These are phyloP conservation scores for Phoebastria nigripes DNA, from an alignment of 2,797 vertebrate genomes.

Conservation along the genomic window DNA sequence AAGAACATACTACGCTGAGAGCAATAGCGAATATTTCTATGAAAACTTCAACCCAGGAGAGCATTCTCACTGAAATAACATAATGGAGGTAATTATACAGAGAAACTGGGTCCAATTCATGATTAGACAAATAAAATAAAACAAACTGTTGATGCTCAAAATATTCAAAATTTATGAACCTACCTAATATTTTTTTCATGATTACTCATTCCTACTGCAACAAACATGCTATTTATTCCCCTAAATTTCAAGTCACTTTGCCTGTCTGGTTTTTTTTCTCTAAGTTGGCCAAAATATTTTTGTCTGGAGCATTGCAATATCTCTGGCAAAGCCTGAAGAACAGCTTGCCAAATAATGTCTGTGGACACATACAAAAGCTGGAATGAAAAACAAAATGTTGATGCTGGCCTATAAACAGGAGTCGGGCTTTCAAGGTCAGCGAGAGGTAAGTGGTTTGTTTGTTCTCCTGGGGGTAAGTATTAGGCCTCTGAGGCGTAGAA, in stretches of 20 bases:
- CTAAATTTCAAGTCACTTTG: neutral
- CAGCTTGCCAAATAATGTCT: neutral
- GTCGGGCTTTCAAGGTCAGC: neutral
- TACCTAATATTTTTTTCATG: neutral
- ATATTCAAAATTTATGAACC: neutral
- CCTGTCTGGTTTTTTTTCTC: neutral
- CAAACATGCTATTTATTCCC: neutral
- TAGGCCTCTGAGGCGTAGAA: slow-evolving; percentile 16
- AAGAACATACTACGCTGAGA: neutral
- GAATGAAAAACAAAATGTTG: neutral
- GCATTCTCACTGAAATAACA: neutral
- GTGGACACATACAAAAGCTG: neutral
- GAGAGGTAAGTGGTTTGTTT: neutral
- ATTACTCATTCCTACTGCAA: neutral
- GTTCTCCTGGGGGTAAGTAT: neutral
- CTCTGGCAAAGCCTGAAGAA: neutral
- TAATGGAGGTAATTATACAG: neutral
- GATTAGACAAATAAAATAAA: neutral
- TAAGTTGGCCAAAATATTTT: neutral
- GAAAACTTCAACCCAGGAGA: neutral
- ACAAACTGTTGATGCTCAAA: neutral
- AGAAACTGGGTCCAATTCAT: neutral
- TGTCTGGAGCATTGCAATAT: neutral
- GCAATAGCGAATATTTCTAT: neutral
- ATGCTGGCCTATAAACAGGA: neutral